Base-by-base conservation (phyloP, 2,113 vertebrate species). In the Bambusicola thoracicus region DNA sequence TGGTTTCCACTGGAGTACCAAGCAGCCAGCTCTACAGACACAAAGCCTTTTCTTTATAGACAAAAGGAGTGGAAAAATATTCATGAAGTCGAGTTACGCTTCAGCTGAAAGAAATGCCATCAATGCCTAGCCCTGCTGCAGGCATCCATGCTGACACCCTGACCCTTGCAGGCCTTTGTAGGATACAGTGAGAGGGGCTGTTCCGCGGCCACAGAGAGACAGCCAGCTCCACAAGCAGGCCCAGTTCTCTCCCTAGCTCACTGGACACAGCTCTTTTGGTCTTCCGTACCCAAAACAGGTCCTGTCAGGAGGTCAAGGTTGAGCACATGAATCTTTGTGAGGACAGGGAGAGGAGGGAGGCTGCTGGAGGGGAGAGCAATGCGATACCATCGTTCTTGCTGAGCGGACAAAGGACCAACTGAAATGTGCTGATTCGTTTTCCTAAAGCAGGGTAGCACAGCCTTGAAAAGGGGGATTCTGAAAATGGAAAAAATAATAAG, bases 301-400 rank as follows among this genome's bases (percentile, higher is more conserved):
- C 91, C 89, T 81, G 65, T 82, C 0, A 0, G 30, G 81, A 92
- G 81, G 58, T 68, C 89, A 79, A 85, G 81, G 81, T 55, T 73
- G 59, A 73, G 76, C 68, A 75, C 87, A 87, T 96, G 96, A 97
- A 95, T 97, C 87, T 96, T 92, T 78, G 12, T 67, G 11, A 30
- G 58, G 38, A 70, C 29, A 41, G 41, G 79, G 58, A 77, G 86
- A 86, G 66, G 73, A 79, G 69, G 73, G 41, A 53, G 84, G 85
- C 66, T 94, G 83, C 93, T 90, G 36, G 48, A 90, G 84, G 89
- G 80, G 76, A 90, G 55, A 77, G 59, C 58, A 91, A 92, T 92
- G 95, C 92, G 95, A 93, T 87, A 48, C 59, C 32, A 32, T 95
- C 69, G 81, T 92, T 80, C 67, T 94, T 86, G 36, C 67, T 89